Conservation (phyloP, 2,113 vertebrate species). For the Naja naja region DNA sequence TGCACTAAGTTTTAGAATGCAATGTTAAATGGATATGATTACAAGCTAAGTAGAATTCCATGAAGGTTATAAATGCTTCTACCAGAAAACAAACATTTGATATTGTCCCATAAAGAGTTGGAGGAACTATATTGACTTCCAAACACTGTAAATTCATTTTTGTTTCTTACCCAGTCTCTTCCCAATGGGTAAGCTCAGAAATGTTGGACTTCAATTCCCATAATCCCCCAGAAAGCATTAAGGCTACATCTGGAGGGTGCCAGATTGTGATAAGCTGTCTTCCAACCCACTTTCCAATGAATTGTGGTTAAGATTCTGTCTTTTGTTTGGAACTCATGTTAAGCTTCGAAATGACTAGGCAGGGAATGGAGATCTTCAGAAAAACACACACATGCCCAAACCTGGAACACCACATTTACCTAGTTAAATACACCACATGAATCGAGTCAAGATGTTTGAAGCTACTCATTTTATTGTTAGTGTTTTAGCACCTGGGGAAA, state of each 20-base stretch:
- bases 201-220: neutral
- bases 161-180: neutral
- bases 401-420: slow-evolving; percentile 16
- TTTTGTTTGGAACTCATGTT: neutral
- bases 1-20: neutral
- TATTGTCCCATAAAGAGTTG: too few relatives aligned
- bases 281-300: neutral
- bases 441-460: slow-evolving; percentile 27
- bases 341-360: slow-evolving; percentile 14
- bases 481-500: slow-evolving; percentile 40
- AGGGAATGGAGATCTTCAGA: slow-evolving; percentile 23
- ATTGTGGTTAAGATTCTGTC: neutral
- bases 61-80: neutral
- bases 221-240: neutral
- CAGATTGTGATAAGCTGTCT: neutral
- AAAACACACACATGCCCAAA: neutral
- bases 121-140: neutral
- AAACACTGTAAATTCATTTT: neutral
- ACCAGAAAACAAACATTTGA: neutral
- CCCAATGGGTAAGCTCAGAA: neutral
- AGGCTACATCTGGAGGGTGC: neutral
- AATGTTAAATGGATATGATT: neutral
- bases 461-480: slow-evolving; percentile 28
- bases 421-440: slow-evolving; percentile 16
- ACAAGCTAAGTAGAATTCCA: neutral